phyloP scores from a whole-genome alignment of 1,140 invertebrate species.

The Dreissena rostriformis region DNA sequence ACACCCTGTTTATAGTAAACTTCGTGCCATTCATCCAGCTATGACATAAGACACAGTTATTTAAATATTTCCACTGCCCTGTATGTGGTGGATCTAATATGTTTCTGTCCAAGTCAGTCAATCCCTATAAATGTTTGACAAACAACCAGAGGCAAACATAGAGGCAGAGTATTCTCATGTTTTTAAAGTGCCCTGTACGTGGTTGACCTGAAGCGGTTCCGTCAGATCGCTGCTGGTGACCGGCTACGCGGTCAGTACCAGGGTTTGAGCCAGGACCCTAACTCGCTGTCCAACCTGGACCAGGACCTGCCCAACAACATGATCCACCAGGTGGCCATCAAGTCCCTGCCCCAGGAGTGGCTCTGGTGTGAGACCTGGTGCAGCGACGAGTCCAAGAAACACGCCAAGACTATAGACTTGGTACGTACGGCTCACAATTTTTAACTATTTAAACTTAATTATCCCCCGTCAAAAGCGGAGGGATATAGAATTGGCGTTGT shows the following conservation, averaged over 20 bases:
- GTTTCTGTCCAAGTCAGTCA: too few species aligned
- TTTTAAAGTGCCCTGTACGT: conserved; percentile 93
- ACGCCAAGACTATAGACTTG: conserved; percentile 99
- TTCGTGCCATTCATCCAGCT: too few species aligned
- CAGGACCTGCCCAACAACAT: conserved; percentile 97
- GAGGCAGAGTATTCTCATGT: too few species aligned
- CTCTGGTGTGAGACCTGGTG: conserved; percentile 99
- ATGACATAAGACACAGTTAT: too few species aligned
- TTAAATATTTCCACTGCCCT: too few species aligned
- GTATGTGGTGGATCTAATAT: too few species aligned
- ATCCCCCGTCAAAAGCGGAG: too few species aligned
- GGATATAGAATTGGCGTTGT: too few species aligned
- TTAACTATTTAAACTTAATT: too few species aligned
- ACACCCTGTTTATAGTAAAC: too few species aligned
- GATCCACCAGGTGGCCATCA: conserved; percentile 99
- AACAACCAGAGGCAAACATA: too few species aligned
- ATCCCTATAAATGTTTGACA: too few species aligned
- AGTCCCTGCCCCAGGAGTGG: conserved; percentile 99
- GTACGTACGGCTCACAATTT: conserved; percentile 76
- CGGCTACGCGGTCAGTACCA: conserved; percentile 87
- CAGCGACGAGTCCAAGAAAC: conserved; percentile 92
- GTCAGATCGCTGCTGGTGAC: conserved; percentile 98
- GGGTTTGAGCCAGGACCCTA: conserved; percentile 96
- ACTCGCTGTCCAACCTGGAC: conserved; percentile 97
- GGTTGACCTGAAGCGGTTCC: conserved; percentile 97